Evolutionary conservation across 2,888 invertebrate species (phyloP).

Genomic region (Lymantria monacha): DNA sequence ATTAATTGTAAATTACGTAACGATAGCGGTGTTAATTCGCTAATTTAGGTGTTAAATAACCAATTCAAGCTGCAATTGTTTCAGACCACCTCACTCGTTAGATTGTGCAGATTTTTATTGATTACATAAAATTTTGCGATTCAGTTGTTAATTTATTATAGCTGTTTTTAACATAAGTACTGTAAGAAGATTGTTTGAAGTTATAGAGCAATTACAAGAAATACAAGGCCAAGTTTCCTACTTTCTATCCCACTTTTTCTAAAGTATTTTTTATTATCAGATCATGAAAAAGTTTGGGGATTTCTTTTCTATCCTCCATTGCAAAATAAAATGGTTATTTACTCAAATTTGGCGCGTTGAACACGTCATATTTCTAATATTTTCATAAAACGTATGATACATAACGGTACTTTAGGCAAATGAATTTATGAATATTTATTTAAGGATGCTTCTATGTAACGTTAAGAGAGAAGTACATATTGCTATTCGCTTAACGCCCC

Average conservation of each 20-base stretch:
- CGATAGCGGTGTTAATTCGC: constrained; percentile 72
- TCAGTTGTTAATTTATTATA: neutral
- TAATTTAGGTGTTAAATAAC: constrained; percentile 58
- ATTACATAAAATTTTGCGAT: neutral
- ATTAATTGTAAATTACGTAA: constrained; percentile 79
- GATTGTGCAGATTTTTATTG: neutral
- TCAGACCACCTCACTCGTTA: constrained; percentile 2
- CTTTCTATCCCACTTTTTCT: no score
- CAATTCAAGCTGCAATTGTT: constrained; percentile 30
- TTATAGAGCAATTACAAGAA: no score
- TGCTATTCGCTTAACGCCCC: no score
- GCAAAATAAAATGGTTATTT: neutral
- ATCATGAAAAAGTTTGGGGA: no score
- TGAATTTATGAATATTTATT: constrained; percentile 17
- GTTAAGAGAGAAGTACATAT: neutral
- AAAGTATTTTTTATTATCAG: no score
- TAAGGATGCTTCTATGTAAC: neutral
- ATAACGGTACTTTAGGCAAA: constrained; percentile 15
- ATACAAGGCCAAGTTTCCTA: no score
- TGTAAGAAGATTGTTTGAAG: no score
- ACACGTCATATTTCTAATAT: neutral
- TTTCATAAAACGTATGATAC: constrained; percentile 9
- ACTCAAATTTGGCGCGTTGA: neutral
- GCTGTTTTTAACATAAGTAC: no score
- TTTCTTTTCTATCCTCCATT: no score